These are phyloP conservation scores for Agrotis puta DNA, from an alignment of 2,888 invertebrate genomes.

Conservation along the genomic window DNA sequence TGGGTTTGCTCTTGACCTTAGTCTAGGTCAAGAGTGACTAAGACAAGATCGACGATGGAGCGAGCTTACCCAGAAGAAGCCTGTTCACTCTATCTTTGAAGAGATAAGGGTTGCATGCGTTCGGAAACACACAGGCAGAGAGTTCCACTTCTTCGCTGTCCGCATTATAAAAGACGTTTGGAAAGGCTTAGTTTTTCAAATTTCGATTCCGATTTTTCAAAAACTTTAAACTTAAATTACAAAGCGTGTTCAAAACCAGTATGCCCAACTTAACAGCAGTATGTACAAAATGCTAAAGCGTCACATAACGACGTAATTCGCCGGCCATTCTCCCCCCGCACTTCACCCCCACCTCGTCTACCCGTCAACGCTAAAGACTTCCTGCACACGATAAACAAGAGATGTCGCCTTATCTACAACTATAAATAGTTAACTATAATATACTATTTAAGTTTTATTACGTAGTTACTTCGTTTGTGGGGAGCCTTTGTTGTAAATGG, in stretches of 20 bases:
- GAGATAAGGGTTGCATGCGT: too few relatives aligned
- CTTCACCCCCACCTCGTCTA: slow-evolving; percentile 51
- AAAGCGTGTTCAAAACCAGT: not conserved
- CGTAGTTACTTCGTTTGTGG: slow-evolving; percentile 47
- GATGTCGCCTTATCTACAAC: slow-evolving; percentile 83
- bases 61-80: too few relatives aligned
- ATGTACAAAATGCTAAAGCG: slow-evolving; percentile 70
- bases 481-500: slow-evolving; percentile 40
- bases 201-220: too few relatives aligned
- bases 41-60: too few relatives aligned
- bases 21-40: too few relatives aligned
- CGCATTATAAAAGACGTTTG: too few relatives aligned
- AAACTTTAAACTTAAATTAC: too few relatives aligned
- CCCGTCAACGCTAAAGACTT: slow-evolving; percentile 84
- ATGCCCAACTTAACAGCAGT: slow-evolving; percentile 42
- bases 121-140: too few relatives aligned
- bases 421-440: slow-evolving; percentile 78
- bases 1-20: too few relatives aligned
- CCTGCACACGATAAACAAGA: slow-evolving; percentile 84
- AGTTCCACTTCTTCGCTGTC: too few relatives aligned
- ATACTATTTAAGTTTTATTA: slow-evolving; percentile 62
- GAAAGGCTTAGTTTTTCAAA: too few relatives aligned
- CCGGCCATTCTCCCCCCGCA: slow-evolving; percentile 70
- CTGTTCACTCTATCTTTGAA: too few relatives aligned
- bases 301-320: slow-evolving; percentile 81